A percentile compares a stretch with the other conserved stretches of the same genome.
These are phyloP conservation scores for Pogonomyrmex californicus DNA, from an alignment of 1,140 invertebrate genomes.

Conservation along the genomic window DNA sequence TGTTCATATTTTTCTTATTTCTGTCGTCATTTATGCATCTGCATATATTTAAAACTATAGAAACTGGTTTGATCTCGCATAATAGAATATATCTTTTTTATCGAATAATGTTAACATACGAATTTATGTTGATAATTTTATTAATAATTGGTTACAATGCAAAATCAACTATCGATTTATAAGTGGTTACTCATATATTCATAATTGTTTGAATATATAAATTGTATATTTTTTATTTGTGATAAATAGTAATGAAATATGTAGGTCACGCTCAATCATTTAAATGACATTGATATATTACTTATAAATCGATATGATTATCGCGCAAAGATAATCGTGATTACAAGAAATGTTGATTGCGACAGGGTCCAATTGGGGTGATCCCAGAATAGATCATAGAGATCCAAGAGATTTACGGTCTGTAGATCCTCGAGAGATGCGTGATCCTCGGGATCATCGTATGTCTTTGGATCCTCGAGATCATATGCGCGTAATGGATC, in stretches of 20 bases:
- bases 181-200: background rate
- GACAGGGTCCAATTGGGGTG: slow-evolving; percentile 86
- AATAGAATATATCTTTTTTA: background rate
- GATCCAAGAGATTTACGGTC: slow-evolving; percentile 88
- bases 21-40: background rate
- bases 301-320: slow-evolving; percentile 46
- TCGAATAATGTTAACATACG: background rate
- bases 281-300: background rate
- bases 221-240: slow-evolving; percentile 1
- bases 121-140: slow-evolving; percentile 23
- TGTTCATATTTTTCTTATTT: slow-evolving; percentile 6
- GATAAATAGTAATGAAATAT: background rate
- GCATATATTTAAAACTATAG: background rate
- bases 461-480: slow-evolving; percentile 89
- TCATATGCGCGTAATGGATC: slow-evolving; percentile 88
- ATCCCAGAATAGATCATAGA: slow-evolving; percentile 87
- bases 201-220: background rate
- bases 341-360: slow-evolving; percentile 15
- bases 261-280: background rate
- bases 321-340: background rate
- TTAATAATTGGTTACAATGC: background rate
- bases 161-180: slow-evolving; percentile 52
- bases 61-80: slow-evolving; percentile 16
- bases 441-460: slow-evolving; percentile 88
- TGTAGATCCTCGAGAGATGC: slow-evolving; percentile 87